Evolutionary conservation across 2,888 invertebrate genomes (phyloP).

Genomic region (Thymelicus lineola): DNA sequence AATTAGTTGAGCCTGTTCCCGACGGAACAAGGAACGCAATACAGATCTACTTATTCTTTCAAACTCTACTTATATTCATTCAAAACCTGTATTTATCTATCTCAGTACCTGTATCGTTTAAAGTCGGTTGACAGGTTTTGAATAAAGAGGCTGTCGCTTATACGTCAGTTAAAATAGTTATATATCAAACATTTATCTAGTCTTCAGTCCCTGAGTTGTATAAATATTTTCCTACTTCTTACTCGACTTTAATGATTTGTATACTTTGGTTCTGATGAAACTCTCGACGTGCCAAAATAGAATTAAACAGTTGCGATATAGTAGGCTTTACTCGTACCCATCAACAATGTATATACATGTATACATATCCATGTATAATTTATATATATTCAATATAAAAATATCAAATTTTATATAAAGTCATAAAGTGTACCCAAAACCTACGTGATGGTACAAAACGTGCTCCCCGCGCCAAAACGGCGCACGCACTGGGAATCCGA

Average conservation of each 20-base stretch:
- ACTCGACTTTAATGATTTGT: conserved; percentile 84
- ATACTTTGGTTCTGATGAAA: conserved; percentile 85
- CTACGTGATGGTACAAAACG: conserved; percentile 85
- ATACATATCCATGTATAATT: conserved; percentile 85
- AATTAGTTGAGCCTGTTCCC: conserved; percentile 64
- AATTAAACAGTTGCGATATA: conserved; percentile 85
- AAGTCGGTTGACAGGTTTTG: conserved; percentile 82
- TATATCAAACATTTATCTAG: conserved; percentile 85
- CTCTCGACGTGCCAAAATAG: conserved; percentile 84
- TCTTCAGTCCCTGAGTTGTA: conserved; percentile 85
- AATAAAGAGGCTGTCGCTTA: conserved; percentile 79
- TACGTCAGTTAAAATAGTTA: conserved; percentile 82
- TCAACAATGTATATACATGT: conserved; percentile 85
- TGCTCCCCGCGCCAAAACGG: conserved; percentile 78
- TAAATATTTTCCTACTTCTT: conserved; percentile 85
- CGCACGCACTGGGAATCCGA: conserved; percentile 76
- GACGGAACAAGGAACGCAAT: conserved; percentile 53
- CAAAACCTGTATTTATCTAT: conserved; percentile 80
- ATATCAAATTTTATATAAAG: conserved; percentile 85
- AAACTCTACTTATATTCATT: conserved; percentile 78
- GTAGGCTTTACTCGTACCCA: conserved; percentile 82
- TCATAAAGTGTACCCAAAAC: conserved; percentile 86
- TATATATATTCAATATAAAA: conserved; percentile 85
- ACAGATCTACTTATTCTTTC: conserved; percentile 52
- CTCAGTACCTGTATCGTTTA: conserved; percentile 75